Evolutionary conservation across 2,113 vertebrate species (phyloP).

Genomic region (Mus pahari): DNA sequence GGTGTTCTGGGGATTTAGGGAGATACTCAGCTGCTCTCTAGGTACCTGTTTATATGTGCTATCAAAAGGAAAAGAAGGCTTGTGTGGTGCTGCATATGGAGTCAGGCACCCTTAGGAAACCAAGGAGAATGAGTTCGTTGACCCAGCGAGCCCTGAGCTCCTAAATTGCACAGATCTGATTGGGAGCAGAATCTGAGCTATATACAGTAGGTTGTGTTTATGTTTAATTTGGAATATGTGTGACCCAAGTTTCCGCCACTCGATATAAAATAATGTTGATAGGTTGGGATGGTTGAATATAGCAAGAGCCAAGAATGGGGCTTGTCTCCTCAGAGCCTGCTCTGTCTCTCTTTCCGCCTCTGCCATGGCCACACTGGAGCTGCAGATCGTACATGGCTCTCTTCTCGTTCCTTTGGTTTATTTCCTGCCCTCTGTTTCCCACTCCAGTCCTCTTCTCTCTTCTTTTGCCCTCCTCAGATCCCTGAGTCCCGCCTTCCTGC

Average conservation of each 20-base stretch:
- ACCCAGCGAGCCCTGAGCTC: neutral
- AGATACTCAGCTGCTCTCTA: conserved; percentile 5
- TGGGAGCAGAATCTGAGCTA: conserved; percentile 50
- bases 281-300: neutral
- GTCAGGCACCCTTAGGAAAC: conserved; percentile 22
- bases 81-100: neutral
- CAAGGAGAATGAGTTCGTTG: conserved; percentile 22
- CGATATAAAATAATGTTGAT: conserved; percentile 35
- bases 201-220: conserved; percentile 55
- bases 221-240: conserved; percentile 59
- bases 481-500: neutral
- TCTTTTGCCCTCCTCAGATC: neutral
- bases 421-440: neutral
- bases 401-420: neutral
- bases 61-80: conserved; percentile 48
- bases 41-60: neutral
- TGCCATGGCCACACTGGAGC: neutral
- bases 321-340: neutral
- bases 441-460: neutral
- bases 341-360: neutral
- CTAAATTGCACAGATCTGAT: conserved; percentile 1
- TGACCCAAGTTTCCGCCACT: conserved; percentile 47
- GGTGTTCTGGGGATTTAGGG: conserved; percentile 27
- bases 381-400: conserved; percentile 28
- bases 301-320: conserved; percentile 11